Evolutionary conservation across 2,888 invertebrate species (phyloP).

Genomic region (Cheiracanthium punctorium): DNA sequence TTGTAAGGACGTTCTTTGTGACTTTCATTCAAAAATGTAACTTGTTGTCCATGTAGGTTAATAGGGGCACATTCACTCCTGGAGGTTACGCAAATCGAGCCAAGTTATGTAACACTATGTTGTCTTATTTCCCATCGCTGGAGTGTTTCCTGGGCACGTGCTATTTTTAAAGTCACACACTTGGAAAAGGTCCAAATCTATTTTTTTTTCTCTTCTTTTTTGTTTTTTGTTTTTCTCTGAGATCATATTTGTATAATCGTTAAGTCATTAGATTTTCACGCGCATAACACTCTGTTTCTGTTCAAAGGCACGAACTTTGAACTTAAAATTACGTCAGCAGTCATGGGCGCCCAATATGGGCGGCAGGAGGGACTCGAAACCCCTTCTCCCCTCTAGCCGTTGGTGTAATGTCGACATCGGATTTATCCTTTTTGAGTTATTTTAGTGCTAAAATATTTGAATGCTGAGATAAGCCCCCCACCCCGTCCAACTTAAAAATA

Average conservation of each 20-base stretch:
- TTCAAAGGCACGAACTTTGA: too few species aligned
- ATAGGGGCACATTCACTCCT: not conserved
- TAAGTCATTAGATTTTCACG: not conserved
- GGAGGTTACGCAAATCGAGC: not conserved
- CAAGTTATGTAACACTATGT: not conserved
- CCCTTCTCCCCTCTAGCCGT: too few species aligned
- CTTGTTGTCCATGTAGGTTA: not conserved
- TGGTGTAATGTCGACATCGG: too few species aligned
- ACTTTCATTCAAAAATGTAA: not conserved
- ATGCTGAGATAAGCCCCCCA: too few species aligned
- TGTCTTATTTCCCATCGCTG: not conserved
- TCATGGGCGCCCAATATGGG: too few species aligned
- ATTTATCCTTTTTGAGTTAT: too few species aligned
- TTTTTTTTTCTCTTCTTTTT: not conserved
- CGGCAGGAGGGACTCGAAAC: too few species aligned
- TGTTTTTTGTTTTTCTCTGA: too few species aligned
- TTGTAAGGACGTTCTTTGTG: not conserved
- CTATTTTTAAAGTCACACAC: constrained; percentile 30
- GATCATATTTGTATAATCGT: not conserved
- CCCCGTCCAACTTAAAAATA: too few species aligned
- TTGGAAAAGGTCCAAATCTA: constrained; percentile 24
- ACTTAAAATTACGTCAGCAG: too few species aligned
- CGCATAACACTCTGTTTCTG: too few species aligned
- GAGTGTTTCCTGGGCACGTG: not conserved
- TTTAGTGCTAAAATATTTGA: too few species aligned